Evolutionary conservation across 1,140 invertebrate species (phyloP).

Genomic region (Ptiloglossa arizonensis): DNA sequence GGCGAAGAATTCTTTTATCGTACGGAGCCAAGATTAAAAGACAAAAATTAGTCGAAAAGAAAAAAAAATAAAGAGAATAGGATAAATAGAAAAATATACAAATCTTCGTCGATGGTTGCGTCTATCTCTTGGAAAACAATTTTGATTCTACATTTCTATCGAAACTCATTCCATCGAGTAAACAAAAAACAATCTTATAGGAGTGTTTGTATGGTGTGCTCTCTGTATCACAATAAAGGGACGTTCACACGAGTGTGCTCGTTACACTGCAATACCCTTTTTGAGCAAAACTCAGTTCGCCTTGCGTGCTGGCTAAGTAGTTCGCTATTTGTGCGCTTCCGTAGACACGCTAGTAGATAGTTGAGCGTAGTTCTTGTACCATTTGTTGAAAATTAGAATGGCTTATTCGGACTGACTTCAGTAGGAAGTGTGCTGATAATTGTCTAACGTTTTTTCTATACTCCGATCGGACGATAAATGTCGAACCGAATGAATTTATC

Average conservation of each 20-base stretch:
- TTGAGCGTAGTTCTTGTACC: background rate
- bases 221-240: slow-evolving; percentile 50
- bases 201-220: slow-evolving; percentile 39
- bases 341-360: slow-evolving; percentile 42
- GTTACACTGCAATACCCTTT: slow-evolving; percentile 21
- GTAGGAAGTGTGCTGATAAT: slow-evolving; percentile 20
- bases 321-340: slow-evolving; percentile 43
- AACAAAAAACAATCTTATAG: background rate
- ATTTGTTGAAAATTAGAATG: slow-evolving; percentile 18
- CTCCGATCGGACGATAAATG: background rate
- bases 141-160: background rate
- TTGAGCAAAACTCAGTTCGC: slow-evolving; percentile 9
- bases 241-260: slow-evolving; percentile 48
- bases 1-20: background rate
- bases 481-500: no score
- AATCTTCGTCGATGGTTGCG: slow-evolving; percentile 10
- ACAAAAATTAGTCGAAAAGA: background rate
- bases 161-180: background rate
- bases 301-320: slow-evolving; percentile 33
- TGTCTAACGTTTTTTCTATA: slow-evolving; percentile 19
- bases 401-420: slow-evolving; percentile 47
- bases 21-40: no score
- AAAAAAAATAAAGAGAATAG: background rate
- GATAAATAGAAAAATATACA: no score
- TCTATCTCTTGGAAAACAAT: slow-evolving; percentile 8